Evolutionary conservation across 1,140 invertebrate genomes (phyloP).

Genomic region (Phymorhynchus buccinoides): DNA sequence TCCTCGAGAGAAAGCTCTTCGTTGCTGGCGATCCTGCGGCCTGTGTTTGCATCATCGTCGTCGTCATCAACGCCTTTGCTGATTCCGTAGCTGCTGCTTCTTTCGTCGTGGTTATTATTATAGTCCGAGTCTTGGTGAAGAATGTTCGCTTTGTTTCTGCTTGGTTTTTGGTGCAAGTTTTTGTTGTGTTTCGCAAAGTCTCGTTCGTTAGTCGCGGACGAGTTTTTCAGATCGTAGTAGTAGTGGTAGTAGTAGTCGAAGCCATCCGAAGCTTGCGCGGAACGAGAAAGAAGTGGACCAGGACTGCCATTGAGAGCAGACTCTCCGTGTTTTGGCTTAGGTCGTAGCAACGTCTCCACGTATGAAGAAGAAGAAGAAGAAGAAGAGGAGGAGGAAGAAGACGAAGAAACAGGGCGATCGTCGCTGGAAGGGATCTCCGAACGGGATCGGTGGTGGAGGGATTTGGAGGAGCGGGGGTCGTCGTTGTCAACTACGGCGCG

Average conservation of each 20-base stretch:
- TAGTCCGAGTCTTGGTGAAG: neutral
- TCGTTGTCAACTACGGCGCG: neutral
- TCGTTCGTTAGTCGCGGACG: no score
- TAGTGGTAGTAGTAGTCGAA: neutral
- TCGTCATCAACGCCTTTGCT: conserved; percentile 1
- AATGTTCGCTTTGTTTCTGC: neutral
- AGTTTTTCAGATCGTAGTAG: neutral
- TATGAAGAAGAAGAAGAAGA: neutral
- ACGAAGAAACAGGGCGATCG: neutral
- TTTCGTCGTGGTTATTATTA: neutral
- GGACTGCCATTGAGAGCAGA: neutral
- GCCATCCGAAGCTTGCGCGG: no score
- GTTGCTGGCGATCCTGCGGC: no score
- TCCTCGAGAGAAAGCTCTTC: no score
- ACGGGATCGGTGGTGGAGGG: conserved; percentile 23
- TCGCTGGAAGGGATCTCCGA: neutral
- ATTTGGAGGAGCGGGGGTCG: neutral
- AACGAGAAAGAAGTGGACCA: no score
- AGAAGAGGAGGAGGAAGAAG: conserved; percentile 40
- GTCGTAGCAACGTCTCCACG: neutral
- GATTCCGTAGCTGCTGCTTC: neutral
- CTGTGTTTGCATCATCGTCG: no score
- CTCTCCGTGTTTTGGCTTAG: neutral
- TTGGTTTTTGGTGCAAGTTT: no score
- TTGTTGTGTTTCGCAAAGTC: no score